Conservation (phyloP, 2,888 invertebrate species). For the Prenolepis imparis region DNA sequence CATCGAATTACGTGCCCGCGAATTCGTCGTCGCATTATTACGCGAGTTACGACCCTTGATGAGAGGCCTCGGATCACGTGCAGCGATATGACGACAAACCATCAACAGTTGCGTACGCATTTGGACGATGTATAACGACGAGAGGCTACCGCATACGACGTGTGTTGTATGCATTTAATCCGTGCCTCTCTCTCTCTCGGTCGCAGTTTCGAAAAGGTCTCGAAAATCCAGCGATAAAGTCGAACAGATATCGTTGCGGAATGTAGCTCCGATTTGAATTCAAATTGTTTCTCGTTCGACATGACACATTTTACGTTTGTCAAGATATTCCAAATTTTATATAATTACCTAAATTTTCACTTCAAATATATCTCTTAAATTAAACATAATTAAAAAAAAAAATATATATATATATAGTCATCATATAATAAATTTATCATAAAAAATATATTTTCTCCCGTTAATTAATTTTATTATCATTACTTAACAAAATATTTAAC, state of each 20-base stretch:
- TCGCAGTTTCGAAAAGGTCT: neutral
- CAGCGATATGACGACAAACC: slow-evolving; percentile 75
- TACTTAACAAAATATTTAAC: neutral
- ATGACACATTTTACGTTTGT: neutral
- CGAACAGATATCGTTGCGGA: neutral
- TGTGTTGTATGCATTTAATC: slow-evolving; percentile 59
- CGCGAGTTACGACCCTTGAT: slow-evolving; percentile 83
- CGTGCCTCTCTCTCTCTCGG: neutral
- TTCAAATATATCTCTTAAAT: neutral
- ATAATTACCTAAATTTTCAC: neutral
- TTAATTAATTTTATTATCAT: neutral
- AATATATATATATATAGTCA: neutral
- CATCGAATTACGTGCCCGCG: slow-evolving; percentile 78
- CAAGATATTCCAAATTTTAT: neutral
- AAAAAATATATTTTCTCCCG: neutral
- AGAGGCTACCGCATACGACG: slow-evolving; percentile 46
- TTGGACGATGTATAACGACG: slow-evolving; percentile 68
- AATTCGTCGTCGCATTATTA: slow-evolving; percentile 81
- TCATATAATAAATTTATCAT: neutral
- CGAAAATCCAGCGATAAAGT: slow-evolving; percentile 26
- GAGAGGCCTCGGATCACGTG: slow-evolving; percentile 80
- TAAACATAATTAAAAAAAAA: neutral
- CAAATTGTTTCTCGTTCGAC: neutral
- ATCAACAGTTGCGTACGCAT: slow-evolving; percentile 71
- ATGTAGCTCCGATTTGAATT: neutral